These are phyloP conservation scores for Plebejus anna DNA, from an alignment of 2,888 invertebrate genomes.

Conservation along the genomic window DNA sequence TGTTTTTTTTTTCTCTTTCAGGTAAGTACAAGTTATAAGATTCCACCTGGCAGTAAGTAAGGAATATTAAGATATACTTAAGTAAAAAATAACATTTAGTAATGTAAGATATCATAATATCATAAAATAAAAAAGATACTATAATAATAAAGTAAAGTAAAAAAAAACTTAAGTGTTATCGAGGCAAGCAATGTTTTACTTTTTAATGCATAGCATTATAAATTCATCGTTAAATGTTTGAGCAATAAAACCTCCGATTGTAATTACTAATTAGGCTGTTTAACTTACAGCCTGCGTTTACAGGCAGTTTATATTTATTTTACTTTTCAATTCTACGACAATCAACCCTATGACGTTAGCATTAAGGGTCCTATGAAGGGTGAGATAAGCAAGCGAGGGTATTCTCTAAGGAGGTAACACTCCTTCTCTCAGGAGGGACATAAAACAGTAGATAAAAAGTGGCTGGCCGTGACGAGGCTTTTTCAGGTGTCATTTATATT, in stretches of 20 bases:
- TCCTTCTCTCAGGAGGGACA: background rate
- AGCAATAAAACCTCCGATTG: background rate
- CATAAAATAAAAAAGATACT: too few relatives aligned
- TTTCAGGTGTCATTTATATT: background rate
- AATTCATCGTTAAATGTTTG: too few relatives aligned
- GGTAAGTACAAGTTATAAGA: background rate
- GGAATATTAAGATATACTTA: too few relatives aligned
- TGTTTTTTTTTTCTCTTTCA: background rate
- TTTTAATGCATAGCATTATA: too few relatives aligned
- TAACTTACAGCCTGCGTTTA: conserved; percentile 4
- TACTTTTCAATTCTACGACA: background rate
- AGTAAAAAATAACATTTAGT: too few relatives aligned
- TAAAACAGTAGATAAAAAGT: conserved; percentile 4
- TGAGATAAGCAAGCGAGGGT: background rate
- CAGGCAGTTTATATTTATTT: background rate
- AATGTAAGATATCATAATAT: too few relatives aligned
- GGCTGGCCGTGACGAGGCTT: background rate
- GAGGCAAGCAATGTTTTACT: too few relatives aligned
- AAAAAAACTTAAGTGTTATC: too few relatives aligned
- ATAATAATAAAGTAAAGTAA: too few relatives aligned
- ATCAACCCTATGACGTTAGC: background rate
- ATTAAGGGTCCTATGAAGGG: background rate
- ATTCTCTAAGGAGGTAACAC: background rate
- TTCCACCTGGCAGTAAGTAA: background rate
- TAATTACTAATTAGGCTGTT: background rate